Evolutionary conservation across 92 coral and sea anemone species (phyloP).

Genomic region (Micromussa lordhowensis): DNA sequence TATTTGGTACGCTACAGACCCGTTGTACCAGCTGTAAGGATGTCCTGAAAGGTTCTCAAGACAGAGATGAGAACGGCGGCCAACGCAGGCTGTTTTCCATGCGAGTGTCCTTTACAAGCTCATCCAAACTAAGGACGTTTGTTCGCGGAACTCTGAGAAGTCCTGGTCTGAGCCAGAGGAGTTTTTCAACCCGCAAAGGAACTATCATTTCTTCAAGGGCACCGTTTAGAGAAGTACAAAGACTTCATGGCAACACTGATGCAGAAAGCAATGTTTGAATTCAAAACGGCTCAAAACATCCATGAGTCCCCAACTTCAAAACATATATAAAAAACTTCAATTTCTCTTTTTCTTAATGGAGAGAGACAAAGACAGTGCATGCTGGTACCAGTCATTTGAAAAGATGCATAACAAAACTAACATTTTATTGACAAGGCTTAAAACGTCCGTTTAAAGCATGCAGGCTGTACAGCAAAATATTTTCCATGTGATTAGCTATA

Average conservation of each 20-base stretch:
- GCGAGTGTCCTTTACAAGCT: conserved; percentile 70
- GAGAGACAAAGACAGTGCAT: too few species aligned
- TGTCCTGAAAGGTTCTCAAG: conserved; percentile 32
- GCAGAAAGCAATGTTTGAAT: conserved; percentile 29
- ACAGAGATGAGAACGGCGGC: conserved; percentile 1
- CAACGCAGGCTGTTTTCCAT: conserved; percentile 53
- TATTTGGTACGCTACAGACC: conserved; percentile 87
- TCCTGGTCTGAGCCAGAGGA: conserved; percentile 7
- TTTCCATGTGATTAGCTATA: too few species aligned
- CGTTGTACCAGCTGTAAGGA: conserved; percentile 56
- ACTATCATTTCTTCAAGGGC: conserved; percentile 11
- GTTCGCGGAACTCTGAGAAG: conserved; percentile 38
- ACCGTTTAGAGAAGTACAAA: conserved; percentile 1
- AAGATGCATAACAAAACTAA: too few species aligned
- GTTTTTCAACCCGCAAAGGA: conserved; percentile 21
- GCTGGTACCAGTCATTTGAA: too few species aligned
- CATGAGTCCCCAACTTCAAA: not conserved
- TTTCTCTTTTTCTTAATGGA: too few species aligned
- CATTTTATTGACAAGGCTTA: too few species aligned
- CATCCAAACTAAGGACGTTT: conserved; percentile 39
- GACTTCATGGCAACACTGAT: not conserved
- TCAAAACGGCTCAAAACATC: not conserved
- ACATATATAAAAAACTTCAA: too few species aligned
- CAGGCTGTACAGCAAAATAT: too few species aligned
- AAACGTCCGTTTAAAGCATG: too few species aligned